Base-by-base conservation (phyloP, 2,113 vertebrate genomes). In the Orcinus orca region DNA sequence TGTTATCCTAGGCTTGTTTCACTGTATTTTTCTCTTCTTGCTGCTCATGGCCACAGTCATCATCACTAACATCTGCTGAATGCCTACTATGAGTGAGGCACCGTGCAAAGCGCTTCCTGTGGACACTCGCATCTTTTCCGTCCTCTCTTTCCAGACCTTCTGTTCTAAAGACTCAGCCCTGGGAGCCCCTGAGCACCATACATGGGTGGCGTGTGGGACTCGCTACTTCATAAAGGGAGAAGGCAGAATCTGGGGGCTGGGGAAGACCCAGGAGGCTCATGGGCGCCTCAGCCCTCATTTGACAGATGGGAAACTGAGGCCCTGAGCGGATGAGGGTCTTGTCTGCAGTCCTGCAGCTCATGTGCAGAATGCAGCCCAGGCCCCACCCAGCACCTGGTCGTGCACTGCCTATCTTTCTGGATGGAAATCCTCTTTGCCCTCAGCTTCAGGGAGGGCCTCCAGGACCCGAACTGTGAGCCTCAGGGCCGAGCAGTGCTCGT, bases 341-440 rank as follows among this genome's bases (percentile, higher is more conserved):
- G 44, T 55, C 15, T 38, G 3, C 5, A 7, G 38, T n/a, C 33
- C 29, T 0, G 18, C 10, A 47, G 23, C 38, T 68, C 10, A 3
- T 10, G 15, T 29, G 58, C 47, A 80, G 63, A 38, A 60, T 1
- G 15, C 3, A 82, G 44, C 5, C 53, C 60, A 15, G 25, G 9
- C 18, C n/a, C 65, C 0, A 1, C 21, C 12, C 9, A 20, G 9
- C 0, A 0, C 70, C 17, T 18, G 20, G 44, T 21, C 17, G 23
- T 5, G 1, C 1, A 3, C 8, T 4, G 2, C 25, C 62, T 21
- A 3, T 65, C 68, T 62, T 60, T 38, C 58, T 38, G 73, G 6
- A 12, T 18, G 14, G 31, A 6, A 5, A 8, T 38, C 23, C 31
- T 25, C 0, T 17, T 41, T 33, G 25, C 55, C 6, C 20, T 68